phyloP scores from a whole-genome alignment of 2,888 invertebrate species.

The Mythimna vitellina region DNA sequence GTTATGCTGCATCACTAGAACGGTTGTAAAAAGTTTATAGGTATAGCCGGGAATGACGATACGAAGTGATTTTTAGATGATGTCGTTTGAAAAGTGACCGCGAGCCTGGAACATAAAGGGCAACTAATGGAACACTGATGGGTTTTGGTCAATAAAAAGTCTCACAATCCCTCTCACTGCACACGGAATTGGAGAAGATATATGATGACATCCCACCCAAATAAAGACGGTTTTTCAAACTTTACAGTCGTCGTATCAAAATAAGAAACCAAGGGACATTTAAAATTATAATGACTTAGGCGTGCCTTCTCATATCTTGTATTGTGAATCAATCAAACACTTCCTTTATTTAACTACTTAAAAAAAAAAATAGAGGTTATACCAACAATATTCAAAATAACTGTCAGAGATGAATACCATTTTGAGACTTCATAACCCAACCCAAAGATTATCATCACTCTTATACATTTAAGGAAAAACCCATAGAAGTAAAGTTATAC shows the following conservation, averaged over 20 bases:
- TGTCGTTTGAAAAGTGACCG: too few relatives aligned
- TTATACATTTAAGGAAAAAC: conserved; percentile 27
- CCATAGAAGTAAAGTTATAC: not conserved
- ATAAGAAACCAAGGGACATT: not conserved
- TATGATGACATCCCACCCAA: too few relatives aligned
- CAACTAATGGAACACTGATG: too few relatives aligned
- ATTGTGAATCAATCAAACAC: conserved; percentile 12
- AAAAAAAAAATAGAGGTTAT: conserved; percentile 8
- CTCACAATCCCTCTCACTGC: too few relatives aligned
- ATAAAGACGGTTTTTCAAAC: not conserved
- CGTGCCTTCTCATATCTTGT: not conserved
- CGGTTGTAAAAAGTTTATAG: not conserved
- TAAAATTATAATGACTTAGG: not conserved
- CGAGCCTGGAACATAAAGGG: too few relatives aligned
- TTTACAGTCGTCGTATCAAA: not conserved
- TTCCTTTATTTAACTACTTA: conserved; percentile 6
- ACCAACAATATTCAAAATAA: not conserved
- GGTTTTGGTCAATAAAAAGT: too few relatives aligned
- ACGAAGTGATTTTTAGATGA: too few relatives aligned
- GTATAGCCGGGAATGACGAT: too few relatives aligned
- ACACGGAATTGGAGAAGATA: too few relatives aligned
- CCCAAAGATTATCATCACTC: conserved; percentile 22
- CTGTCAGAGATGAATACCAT: conserved; percentile 9
- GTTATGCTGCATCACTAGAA: not conserved
- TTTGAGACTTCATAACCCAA: conserved; percentile 1